These are phyloP conservation scores for Trissolcus brochymenae DNA, from an alignment of 2,888 invertebrate species.

Conservation along the genomic window DNA sequence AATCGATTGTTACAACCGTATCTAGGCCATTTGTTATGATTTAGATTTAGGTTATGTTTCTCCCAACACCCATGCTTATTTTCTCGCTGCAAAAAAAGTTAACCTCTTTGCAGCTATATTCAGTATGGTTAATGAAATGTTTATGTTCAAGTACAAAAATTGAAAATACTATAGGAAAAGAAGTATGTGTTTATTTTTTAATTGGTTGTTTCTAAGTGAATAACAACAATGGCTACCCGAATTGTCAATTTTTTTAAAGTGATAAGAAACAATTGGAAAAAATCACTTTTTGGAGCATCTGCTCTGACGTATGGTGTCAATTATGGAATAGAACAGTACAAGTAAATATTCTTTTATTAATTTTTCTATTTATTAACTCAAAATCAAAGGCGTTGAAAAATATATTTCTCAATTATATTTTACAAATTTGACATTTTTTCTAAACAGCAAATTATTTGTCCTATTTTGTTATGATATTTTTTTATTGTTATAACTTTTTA, in stretches of 20 bases:
- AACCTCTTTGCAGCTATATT: no score
- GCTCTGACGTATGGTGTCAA: conserved; percentile 84
- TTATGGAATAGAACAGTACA: conserved; percentile 83
- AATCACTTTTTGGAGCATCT: conserved; percentile 84
- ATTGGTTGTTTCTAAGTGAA: no score
- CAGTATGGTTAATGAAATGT: no score
- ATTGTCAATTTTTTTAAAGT: conserved; percentile 82
- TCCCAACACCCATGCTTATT: no score
- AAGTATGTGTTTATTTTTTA: no score
- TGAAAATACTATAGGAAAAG: no score
- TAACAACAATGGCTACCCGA: conserved; percentile 47
- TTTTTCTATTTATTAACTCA: not conserved
- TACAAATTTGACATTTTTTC: no score
- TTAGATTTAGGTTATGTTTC: no score
- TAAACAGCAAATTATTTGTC: not conserved
- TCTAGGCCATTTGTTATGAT: no score
- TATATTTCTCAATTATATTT: not conserved
- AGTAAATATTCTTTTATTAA: conserved; percentile 79
- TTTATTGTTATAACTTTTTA: conserved; percentile 73
- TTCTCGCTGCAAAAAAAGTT: no score
- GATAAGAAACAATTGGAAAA: conserved; percentile 92
- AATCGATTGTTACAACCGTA: no score
- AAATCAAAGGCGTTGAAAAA: not conserved
- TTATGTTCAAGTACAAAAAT: no score
- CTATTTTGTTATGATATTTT: conserved; percentile 21